Percentiles rank a stretch among this genome's conserved stretches.
These are phyloP conservation scores for Barnardius zonarius DNA, from an alignment of 2,113 vertebrate genomes.

Conservation along the genomic window DNA sequence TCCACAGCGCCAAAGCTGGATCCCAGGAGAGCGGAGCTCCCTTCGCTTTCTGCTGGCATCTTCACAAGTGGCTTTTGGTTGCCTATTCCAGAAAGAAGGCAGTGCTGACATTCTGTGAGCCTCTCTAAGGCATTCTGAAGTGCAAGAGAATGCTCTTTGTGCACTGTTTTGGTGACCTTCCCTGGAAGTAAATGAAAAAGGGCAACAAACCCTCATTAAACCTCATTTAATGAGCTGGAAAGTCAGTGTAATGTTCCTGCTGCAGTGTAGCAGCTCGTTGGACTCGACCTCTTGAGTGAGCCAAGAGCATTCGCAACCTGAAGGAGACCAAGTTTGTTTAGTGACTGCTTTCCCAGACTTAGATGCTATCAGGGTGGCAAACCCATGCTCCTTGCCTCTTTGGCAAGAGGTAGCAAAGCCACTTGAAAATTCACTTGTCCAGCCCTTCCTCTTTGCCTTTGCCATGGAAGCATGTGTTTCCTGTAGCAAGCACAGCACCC, in stretches of 20 bases:
- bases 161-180: neutral
- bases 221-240: constrained; percentile 37
- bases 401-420: neutral
- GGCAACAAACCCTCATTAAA: constrained; percentile 45
- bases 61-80: neutral
- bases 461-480: constrained; percentile 6
- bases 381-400: neutral
- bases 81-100: neutral
- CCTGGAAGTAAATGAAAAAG: neutral
- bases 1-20: neutral
- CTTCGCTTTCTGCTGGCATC: neutral
- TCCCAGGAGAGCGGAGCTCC: neutral
- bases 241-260: neutral
- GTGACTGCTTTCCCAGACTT: neutral
- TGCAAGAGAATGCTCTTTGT: neutral
- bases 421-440: neutral
- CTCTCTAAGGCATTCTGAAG: neutral
- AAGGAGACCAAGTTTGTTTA: neutral
- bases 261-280: neutral
- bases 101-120: neutral
- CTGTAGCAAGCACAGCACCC: neutral
- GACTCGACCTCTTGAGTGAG: neutral
- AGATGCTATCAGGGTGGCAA: neutral
- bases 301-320: neutral
- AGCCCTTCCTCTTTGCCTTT: constrained; percentile 49